Evolutionary conservation across 2,113 vertebrate species (phyloP), one percentile per base, ranked within the genome.

Genomic region (Pterocles gutturalis): DNA sequence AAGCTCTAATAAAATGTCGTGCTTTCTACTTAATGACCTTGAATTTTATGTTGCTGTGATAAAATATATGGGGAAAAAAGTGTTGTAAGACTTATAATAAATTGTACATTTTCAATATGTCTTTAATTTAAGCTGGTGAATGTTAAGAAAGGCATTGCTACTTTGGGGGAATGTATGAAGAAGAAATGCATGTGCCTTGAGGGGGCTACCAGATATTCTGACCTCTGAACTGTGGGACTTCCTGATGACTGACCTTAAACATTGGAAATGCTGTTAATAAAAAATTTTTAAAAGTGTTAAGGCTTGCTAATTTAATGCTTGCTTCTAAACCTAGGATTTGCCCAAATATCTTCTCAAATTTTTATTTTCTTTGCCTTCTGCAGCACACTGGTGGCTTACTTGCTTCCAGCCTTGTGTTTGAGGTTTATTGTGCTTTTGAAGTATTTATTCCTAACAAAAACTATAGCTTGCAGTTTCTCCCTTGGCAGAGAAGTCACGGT

Each of bases 41-140:
- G 75, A 80, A 83, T 80, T 86, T 55, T 65, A 11, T 84, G 34
- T 53, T 94, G 73, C 81, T 87, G n/a, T 65, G 62, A 57, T 76
- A 34, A 89, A 93, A 61, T 89, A 65, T 3, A n/a, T 43, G 61
- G n/a, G 53, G 12, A 87, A 76, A 77, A 3, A 22, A 48, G 38
- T 38, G 33, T 48, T 70, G 20, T 60, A 72, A 62, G 67, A 76
- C n/a, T 69, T 82, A 25, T 0, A 38, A 38, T 51, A 67, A 90
- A 78, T 31, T 91, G 22, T 85, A 80, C 7, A 0, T 79, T 91
- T 87, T 66, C 46, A 48, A 8, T 85, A 76, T 25, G 29, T 34
- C 43, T 88, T 62, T 86, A 51, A 94, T 90, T 93, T 57, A 88
- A 70, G 38, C 34, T 81, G 45, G 53, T 89, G 95, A 92, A 89